Evolutionary conservation across 2,888 invertebrate species (phyloP), one percentile per base, ranked within the genome.

Genomic region (Ramazzottius varieornatus): DNA sequence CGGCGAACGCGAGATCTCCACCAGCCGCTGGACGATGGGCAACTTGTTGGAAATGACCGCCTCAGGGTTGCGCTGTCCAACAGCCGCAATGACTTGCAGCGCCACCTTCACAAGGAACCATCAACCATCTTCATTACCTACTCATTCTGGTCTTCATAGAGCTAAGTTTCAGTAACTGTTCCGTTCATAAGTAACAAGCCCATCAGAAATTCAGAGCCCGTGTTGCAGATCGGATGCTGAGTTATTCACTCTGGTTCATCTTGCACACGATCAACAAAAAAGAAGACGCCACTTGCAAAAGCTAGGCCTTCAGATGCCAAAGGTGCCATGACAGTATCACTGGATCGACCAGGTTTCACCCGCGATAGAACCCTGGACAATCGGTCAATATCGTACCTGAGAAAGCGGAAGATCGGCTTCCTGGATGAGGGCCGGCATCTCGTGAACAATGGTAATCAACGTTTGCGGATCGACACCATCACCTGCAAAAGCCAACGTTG

Each of bases 321-420:
- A n/a, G n/a, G n/a, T n/a, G n/a, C n/a, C n/a, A n/a, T n/a, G n/a
- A n/a, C n/a, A n/a, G n/a, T n/a, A n/a, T n/a, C n/a, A n/a, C n/a
- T n/a, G n/a, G n/a, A n/a, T n/a, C n/a, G n/a, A n/a, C n/a, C n/a
- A n/a, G n/a, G n/a, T n/a, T n/a, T n/a, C n/a, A n/a, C n/a, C n/a
- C n/a, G n/a, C n/a, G n/a, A n/a, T n/a, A n/a, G n/a, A n/a, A n/a
- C n/a, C n/a, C n/a, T n/a, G n/a, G n/a, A n/a, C n/a, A 46, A 46
- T 46, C 46, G n/a, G 46, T n/a, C 24, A 33, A 2, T 66, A n/a
- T 66, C 65, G 69, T 68, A 78, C 75, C 78, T 94, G 94, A 64
- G 94, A 91, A 70, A 98, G 91, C 77, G 96, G 93, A 68, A 99
- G 80, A 79, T 98, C 98, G 63, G 86, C 83, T 77, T 98, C 98